phyloP scores from a whole-genome alignment of 2,888 invertebrate genomes.

The Apotomis betuletana region DNA sequence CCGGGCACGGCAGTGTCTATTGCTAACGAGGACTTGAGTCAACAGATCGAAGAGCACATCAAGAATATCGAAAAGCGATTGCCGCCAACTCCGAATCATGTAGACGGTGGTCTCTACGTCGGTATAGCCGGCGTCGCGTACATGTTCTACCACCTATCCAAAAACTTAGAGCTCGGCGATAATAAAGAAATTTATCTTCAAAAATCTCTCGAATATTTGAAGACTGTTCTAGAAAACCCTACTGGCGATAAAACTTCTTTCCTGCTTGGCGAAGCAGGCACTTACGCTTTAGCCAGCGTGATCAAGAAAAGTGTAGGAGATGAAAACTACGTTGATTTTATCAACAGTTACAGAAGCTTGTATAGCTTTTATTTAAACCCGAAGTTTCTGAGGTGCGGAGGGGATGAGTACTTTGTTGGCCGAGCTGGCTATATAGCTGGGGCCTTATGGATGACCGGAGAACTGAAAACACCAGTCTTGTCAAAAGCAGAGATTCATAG shows the following conservation, averaged over 20 bases:
- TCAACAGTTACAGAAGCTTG: slow-evolving; percentile 71
- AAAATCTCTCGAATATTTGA: slow-evolving; percentile 85
- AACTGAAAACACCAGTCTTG: slow-evolving; percentile 75
- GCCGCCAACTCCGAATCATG: slow-evolving; percentile 69
- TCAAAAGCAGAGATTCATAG: slow-evolving; percentile 80
- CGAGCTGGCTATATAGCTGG: slow-evolving; percentile 92
- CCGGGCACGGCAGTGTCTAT: slow-evolving; percentile 49
- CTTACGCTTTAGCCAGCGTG: slow-evolving; percentile 88
- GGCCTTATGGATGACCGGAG: slow-evolving; percentile 87
- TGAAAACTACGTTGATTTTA: slow-evolving; percentile 58
- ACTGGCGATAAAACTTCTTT: slow-evolving; percentile 87
- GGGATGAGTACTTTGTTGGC: slow-evolving; percentile 94
- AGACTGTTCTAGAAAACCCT: slow-evolving; percentile 84
- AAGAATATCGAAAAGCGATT: slow-evolving; percentile 65
- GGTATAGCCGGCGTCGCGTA: slow-evolving; percentile 89
- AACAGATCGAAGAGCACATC: slow-evolving; percentile 64
- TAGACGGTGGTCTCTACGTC: slow-evolving; percentile 86
- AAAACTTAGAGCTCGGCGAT: slow-evolving; percentile 76
- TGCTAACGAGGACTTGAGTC: slow-evolving; percentile 56
- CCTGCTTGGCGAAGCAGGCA: slow-evolving; percentile 91
- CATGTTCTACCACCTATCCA: slow-evolving; percentile 88
- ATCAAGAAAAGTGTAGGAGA: slow-evolving; percentile 82
- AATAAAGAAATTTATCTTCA: slow-evolving; percentile 78
- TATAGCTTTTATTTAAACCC: slow-evolving; percentile 65
- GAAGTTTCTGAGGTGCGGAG: slow-evolving; percentile 85